A percentile compares a stretch with the other conserved stretches of the same genome.
Evolutionary conservation across 2,797 vertebrate species (phyloP).

Genomic region (Ibycter americanus): DNA sequence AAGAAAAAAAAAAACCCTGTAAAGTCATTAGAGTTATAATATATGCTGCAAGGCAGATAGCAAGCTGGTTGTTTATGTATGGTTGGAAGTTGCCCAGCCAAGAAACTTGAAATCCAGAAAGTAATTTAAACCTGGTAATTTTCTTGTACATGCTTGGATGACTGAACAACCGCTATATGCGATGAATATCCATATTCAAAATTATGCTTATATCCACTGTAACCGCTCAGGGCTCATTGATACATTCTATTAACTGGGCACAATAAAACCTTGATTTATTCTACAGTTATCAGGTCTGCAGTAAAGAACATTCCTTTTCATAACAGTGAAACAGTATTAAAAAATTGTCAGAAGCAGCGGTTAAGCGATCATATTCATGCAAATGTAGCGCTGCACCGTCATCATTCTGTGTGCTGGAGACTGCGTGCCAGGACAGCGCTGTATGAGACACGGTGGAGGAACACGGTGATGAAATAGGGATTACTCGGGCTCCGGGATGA

Average conservation of each 20-base stretch:
- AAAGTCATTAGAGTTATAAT: not conserved
- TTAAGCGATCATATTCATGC: not conserved
- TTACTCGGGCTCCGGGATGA: rapidly evolving
- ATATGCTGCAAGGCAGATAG: not conserved
- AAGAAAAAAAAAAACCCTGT: not conserved
- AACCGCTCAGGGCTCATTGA: not conserved
- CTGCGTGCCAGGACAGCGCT: rapidly evolving
- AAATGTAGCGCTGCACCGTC: rapidly evolving
- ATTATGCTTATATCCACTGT: not conserved
- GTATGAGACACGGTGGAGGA: rapidly evolving
- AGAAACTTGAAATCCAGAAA: not conserved
- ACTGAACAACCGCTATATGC: not conserved
- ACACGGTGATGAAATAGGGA: not conserved
- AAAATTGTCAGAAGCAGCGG: not conserved
- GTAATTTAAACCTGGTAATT: not conserved
- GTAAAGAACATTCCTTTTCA: not conserved
- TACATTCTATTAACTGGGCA: not conserved
- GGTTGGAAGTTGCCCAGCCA: not conserved
- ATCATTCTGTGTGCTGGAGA: rapidly evolving
- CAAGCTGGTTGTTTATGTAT: not conserved
- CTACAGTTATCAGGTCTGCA: not conserved
- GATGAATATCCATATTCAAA: not conserved
- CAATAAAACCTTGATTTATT: slow-evolving; percentile 8
- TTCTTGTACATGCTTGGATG: not conserved
- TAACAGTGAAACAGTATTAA: not conserved